Conservation (phyloP, 2,113 vertebrate species). For the Sylvilagus bachmani region DNA sequence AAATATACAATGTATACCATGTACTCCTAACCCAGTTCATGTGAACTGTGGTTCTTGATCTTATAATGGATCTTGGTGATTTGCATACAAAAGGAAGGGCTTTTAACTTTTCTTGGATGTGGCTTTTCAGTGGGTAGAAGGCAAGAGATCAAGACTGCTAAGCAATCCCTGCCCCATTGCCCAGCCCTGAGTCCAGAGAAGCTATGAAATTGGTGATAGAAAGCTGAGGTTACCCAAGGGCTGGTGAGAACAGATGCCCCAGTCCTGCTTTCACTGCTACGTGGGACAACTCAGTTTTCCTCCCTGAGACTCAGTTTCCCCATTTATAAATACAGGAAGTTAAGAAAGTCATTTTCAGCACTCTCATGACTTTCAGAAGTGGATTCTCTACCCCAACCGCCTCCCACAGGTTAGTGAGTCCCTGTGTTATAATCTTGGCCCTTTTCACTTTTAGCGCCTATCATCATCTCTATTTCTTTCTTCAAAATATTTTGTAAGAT, state of each 20-base stretch:
- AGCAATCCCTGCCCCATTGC: background rate
- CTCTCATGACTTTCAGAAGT: background rate
- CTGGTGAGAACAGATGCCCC: background rate
- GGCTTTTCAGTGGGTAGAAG: background rate
- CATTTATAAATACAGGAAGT: background rate
- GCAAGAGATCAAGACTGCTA: background rate
- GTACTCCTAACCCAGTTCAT: background rate
- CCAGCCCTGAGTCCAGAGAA: background rate
- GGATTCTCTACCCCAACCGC: background rate
- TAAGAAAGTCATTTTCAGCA: background rate
- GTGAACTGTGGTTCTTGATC: background rate
- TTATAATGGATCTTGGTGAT: conserved; percentile 20
- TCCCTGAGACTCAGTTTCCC: background rate
- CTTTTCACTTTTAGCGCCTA: background rate
- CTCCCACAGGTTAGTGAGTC: background rate
- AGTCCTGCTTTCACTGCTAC: background rate
- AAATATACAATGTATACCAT: background rate
- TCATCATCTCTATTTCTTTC: background rate
- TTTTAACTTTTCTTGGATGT: conserved; percentile 11
- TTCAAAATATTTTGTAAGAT: too few relatives aligned
- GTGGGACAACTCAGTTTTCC: background rate
- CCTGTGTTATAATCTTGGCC: background rate
- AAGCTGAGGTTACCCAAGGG: background rate
- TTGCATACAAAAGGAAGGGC: conserved; percentile 17
- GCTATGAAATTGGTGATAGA: background rate